These are phyloP conservation scores for Acleris laterana DNA, from an alignment of 2,888 invertebrate genomes.

Conservation along the genomic window DNA sequence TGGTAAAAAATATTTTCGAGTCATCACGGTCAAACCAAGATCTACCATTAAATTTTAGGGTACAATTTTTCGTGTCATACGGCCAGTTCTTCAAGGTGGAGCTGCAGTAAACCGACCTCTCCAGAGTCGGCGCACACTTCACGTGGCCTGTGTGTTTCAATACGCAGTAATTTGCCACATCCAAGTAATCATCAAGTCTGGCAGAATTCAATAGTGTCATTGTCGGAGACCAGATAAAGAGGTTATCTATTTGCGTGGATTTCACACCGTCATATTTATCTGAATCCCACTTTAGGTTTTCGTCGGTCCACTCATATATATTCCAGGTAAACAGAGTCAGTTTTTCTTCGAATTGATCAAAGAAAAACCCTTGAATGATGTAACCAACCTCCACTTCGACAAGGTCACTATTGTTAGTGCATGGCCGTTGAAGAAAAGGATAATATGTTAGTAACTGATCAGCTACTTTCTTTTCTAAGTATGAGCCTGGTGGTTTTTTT, in stretches of 20 bases:
- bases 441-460: not conserved
- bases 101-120: slow-evolving; percentile 34
- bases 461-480: slow-evolving; percentile 3
- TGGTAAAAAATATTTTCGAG: not conserved
- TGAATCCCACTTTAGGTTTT: slow-evolving; percentile 52
- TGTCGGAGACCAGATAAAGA: slow-evolving; percentile 48
- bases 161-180: not conserved
- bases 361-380: not conserved
- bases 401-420: not conserved
- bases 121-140: not conserved
- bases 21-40: not conserved
- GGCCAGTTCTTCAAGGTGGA: slow-evolving; percentile 47
- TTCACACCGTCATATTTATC: slow-evolving; percentile 47
- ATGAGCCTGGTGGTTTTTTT: not conserved
- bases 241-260: slow-evolving; percentile 19
- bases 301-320: slow-evolving; percentile 47
- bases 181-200: not conserved
- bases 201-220: slow-evolving; percentile 46
- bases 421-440: not conserved
- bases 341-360: slow-evolving; percentile 11
- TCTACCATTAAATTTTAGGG: slow-evolving; percentile 41
- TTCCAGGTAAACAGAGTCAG: slow-evolving; percentile 40
- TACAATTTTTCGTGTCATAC: slow-evolving; percentile 46
- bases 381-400: slow-evolving; percentile 13
- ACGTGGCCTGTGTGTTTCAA: slow-evolving; percentile 13